Percentiles rank a stretch among this genome's conserved stretches.
Conservation (phyloP, 2,113 vertebrate species). For the Turnix velox region DNA sequence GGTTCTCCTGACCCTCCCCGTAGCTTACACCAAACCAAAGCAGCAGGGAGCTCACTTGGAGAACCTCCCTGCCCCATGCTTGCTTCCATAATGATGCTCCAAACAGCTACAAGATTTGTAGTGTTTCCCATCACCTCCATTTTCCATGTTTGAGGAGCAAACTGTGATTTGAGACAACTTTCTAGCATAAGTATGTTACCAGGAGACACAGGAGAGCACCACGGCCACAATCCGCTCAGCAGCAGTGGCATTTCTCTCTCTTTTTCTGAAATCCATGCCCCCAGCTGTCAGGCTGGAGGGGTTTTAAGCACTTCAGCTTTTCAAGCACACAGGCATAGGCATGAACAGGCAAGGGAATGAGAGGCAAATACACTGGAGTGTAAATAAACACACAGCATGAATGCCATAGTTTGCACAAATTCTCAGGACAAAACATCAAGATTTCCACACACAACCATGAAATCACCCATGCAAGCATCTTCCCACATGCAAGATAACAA, state of each 20-base stretch:
- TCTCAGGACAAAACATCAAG: not conserved
- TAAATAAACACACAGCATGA: not conserved
- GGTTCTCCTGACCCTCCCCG: accelerated
- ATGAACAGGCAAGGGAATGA: not conserved
- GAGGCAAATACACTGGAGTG: not conserved
- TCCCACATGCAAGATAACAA: not conserved
- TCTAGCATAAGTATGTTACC: not conserved
- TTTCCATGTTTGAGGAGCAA: not conserved
- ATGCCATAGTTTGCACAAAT: not conserved
- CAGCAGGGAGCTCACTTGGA: accelerated
- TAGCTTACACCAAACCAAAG: not conserved
- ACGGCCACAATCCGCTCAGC: accelerated
- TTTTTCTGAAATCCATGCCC: not conserved
- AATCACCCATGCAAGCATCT: not conserved
- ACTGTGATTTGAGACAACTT: not conserved
- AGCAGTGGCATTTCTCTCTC: not conserved
- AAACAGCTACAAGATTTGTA: not conserved
- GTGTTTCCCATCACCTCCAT: not conserved
- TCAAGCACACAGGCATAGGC: not conserved
- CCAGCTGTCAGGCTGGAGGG: not conserved
- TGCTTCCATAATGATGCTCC: accelerated
- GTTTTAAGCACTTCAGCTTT: not conserved
- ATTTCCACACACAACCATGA: not conserved
- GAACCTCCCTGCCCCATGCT: accelerated
- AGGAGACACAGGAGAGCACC: accelerated